Conservation (phyloP, 2,113 vertebrate genomes). For the Siniperca knerii region DNA sequence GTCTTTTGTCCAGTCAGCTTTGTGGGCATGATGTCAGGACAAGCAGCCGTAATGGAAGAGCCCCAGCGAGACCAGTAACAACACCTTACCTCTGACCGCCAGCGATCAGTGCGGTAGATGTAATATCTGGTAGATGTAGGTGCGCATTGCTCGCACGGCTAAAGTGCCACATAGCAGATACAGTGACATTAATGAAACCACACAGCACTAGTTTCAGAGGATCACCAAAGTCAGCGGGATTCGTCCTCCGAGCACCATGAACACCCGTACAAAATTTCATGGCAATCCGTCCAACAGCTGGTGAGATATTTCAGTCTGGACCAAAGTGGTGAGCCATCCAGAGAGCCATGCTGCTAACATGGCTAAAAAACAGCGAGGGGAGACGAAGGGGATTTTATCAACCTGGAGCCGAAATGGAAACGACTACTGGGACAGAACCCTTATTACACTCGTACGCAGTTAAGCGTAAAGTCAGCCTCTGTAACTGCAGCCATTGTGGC, state of each 20-base stretch:
- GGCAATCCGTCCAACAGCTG: not conserved
- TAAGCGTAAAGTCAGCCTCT: no score
- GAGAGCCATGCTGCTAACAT: no score
- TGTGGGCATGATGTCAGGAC: not conserved
- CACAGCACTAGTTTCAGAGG: not conserved
- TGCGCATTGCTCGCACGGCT: not conserved
- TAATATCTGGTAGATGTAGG: not conserved
- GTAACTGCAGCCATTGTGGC: no score
- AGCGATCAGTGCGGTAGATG: not conserved
- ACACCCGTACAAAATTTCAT: not conserved
- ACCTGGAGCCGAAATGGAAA: no score
- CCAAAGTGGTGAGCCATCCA: no score
- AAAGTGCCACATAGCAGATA: not conserved
- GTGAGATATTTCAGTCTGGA: not conserved
- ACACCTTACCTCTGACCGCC: not conserved
- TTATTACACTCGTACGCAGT: no score
- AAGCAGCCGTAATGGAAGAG: conserved; percentile 8
- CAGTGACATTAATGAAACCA: not conserved
- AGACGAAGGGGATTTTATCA: no score
- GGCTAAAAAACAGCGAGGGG: no score
- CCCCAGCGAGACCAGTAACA: not conserved
- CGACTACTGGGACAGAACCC: no score
- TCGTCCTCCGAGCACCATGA: not conserved
- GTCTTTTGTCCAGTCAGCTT: not conserved
- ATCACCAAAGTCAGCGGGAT: not conserved